phyloP scores from a whole-genome alignment of 1,140 invertebrate species.

The Leucophenga varia region DNA sequence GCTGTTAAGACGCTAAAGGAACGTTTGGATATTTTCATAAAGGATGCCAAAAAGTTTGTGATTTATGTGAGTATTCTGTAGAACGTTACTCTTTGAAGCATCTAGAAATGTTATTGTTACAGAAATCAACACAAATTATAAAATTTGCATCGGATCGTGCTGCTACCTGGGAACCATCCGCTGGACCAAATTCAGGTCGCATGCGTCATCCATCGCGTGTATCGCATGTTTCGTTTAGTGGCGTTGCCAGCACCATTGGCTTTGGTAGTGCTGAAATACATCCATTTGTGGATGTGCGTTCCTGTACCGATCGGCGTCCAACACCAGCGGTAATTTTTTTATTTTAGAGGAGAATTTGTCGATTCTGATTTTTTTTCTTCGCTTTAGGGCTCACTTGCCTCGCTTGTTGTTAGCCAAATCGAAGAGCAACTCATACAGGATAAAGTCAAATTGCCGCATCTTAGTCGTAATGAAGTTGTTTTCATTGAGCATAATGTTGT shows the following conservation, averaged over 20 bases:
- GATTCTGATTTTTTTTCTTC: not conserved
- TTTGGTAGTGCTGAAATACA: constrained; percentile 47
- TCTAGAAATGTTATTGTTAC: not conserved
- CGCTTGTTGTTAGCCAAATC: constrained; percentile 34
- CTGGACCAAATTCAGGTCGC: not conserved
- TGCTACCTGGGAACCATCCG: constrained; percentile 19
- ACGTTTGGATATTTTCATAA: constrained; percentile 36
- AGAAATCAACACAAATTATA: constrained; percentile 46
- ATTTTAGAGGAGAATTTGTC: not conserved
- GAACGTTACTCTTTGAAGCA: not conserved
- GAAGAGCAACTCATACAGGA: constrained; percentile 31
- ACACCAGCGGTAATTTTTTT: constrained; percentile 31
- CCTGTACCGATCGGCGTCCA: constrained; percentile 28
- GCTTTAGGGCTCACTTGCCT: constrained; percentile 36
- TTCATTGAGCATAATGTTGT: constrained; percentile 49
- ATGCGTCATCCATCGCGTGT: constrained; percentile 22
- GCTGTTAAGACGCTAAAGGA: constrained; percentile 16
- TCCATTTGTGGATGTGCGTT: constrained; percentile 43
- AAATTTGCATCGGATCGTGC: constrained; percentile 28
- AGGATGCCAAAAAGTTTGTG: constrained; percentile 48
- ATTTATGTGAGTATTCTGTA: constrained; percentile 30
- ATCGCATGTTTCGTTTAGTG: constrained; percentile 43
- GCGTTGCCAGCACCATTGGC: constrained; percentile 39
- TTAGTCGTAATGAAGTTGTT: constrained; percentile 36
- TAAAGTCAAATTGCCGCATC: constrained; percentile 27